Percentiles rank a stretch among this genome's conserved stretches.
phyloP scores from a whole-genome alignment of 2,113 vertebrate genomes.

The Vicugna pacos region DNA sequence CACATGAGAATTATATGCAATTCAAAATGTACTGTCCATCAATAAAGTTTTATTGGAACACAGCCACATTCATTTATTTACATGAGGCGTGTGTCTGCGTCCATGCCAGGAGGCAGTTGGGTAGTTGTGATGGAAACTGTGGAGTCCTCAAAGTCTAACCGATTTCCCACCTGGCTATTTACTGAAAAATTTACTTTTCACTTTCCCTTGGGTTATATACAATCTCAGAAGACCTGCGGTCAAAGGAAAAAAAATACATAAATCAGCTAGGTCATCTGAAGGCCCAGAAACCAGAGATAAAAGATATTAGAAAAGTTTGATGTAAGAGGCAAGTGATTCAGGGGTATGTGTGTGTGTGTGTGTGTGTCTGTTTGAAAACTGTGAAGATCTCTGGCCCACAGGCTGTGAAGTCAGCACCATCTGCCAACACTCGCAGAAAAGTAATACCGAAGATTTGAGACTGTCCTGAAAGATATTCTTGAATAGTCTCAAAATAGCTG shows the following conservation, averaged over 20 bases:
- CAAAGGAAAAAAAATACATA: background rate
- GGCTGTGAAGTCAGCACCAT: background rate
- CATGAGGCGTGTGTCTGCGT: background rate
- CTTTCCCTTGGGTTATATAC: background rate
- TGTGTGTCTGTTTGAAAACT: background rate
- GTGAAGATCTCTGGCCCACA: background rate
- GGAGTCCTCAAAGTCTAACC: background rate
- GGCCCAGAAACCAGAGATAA: background rate
- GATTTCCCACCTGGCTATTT: background rate
- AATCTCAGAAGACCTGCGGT: background rate
- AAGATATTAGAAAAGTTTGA: background rate
- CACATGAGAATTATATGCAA: background rate
- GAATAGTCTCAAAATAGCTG: constrained; percentile 27
- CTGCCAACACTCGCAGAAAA: background rate
- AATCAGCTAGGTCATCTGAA: background rate
- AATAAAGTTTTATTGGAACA: background rate
- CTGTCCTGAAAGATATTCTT: background rate
- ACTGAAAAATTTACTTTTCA: background rate
- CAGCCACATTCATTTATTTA: fast-evolving
- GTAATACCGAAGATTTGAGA: background rate
- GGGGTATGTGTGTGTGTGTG: background rate
- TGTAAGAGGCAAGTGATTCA: background rate
- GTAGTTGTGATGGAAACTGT: fast-evolving
- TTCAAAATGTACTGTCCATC: background rate
- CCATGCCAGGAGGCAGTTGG: fast-evolving